phyloP scores from a whole-genome alignment of 37 sponge, comb jelly and placozoan species.

The Eunapius fragilis region DNA sequence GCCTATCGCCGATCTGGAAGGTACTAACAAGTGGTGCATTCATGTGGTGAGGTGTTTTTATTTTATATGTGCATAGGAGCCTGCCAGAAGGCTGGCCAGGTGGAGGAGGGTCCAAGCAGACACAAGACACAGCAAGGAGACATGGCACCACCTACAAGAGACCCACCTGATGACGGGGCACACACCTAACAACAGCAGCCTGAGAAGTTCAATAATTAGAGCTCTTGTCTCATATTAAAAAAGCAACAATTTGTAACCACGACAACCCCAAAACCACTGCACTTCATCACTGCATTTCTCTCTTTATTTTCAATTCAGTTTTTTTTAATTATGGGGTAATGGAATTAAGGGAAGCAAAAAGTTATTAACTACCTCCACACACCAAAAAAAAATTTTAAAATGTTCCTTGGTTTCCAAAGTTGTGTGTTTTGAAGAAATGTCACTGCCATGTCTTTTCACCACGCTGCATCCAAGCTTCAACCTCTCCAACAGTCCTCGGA shows the following conservation, averaged over 20 bases:
- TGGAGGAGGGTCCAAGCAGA: not conserved
- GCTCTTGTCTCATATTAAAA: too few species aligned
- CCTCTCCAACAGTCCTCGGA: constrained; percentile 94
- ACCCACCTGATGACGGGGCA: not conserved
- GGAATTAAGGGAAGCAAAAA: not conserved
- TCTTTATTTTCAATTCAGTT: not conserved
- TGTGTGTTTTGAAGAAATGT: not conserved
- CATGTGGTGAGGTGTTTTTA: not conserved
- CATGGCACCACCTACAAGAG: not conserved
- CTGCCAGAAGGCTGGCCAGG: not conserved
- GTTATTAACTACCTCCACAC: too few species aligned
- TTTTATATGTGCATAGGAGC: not conserved
- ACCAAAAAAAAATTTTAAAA: not conserved
- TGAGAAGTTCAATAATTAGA: too few species aligned
- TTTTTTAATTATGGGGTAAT: not conserved
- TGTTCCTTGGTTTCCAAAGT: not conserved
- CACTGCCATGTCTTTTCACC: constrained; percentile 68
- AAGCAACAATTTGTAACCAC: not conserved
- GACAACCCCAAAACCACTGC: not conserved
- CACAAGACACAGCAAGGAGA: not conserved
- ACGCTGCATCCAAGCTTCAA: constrained; percentile 93
- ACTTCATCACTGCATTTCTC: not conserved
- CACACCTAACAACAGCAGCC: not conserved
- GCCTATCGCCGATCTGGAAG: not conserved
- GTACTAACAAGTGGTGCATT: not conserved